A percentile compares a stretch with the other conserved stretches of the same genome.
These are phyloP conservation scores for Darevskia nairensis DNA, from an alignment of 2,797 vertebrate genomes.

Conservation along the genomic window DNA sequence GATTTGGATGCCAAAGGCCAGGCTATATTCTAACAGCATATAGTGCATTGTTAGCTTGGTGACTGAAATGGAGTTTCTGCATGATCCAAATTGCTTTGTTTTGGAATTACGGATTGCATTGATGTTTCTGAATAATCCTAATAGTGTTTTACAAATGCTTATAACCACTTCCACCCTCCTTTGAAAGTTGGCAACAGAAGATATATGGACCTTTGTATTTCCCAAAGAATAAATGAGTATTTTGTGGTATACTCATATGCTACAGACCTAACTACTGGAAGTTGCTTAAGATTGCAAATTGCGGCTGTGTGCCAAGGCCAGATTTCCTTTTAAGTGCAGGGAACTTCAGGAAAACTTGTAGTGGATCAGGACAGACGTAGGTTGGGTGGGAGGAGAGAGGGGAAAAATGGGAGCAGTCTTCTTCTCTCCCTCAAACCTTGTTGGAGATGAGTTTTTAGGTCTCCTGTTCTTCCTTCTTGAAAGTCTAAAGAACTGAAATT, in stretches of 20 bases:
- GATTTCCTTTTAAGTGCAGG: neutral
- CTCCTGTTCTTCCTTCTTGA: neutral
- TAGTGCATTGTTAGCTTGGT: conserved; percentile 66
- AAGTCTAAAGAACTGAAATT: neutral
- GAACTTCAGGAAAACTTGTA: neutral
- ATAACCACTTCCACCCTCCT: neutral
- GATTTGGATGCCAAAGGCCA: conserved; percentile 49
- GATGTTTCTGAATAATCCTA: conserved; percentile 67
- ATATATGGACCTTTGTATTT: neutral
- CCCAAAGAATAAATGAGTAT: neutral
- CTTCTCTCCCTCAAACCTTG: neutral
- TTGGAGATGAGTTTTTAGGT: neutral
- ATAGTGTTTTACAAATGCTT: conserved; percentile 51
- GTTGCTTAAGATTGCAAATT: neutral
- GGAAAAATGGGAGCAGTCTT: neutral
- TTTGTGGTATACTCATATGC: neutral
- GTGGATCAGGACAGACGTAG: neutral
- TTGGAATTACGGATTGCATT: conserved; percentile 51
- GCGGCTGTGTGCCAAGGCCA: neutral
- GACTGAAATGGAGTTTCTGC: conserved; percentile 60
- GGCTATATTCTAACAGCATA: conserved; percentile 71
- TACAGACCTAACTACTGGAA: neutral
- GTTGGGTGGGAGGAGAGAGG: neutral
- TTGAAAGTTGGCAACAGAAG: neutral
- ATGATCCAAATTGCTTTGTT: conserved; percentile 56